Conservation (phyloP, 2,797 vertebrate species). For the Austrolebias charrua region DNA sequence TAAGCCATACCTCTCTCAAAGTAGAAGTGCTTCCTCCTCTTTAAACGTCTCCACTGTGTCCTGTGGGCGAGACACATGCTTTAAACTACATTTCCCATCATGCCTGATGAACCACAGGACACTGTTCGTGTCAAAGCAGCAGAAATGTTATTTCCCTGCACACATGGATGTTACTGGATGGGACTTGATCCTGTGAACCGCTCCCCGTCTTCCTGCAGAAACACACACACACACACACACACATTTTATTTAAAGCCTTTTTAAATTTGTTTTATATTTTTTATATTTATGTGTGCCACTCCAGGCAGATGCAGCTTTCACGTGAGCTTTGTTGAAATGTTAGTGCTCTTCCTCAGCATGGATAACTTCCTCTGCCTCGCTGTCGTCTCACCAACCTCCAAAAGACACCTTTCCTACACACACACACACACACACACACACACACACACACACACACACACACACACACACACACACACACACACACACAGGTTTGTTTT, state of each 20-base stretch:
- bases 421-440: constrained; percentile 30
- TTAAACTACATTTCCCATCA: constrained; percentile 73
- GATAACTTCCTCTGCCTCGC: constrained; percentile 77
- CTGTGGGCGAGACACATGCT: constrained; percentile 71
- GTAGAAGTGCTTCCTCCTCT: constrained; percentile 76
- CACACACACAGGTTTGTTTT: too few relatives aligned
- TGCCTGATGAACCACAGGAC: constrained; percentile 55
- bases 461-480: constrained; percentile 38
- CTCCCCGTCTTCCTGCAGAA: constrained; percentile 58
- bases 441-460: constrained; percentile 24
- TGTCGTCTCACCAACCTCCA: constrained; percentile 73
- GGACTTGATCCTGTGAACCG: constrained; percentile 51
- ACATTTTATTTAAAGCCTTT: constrained; percentile 64
- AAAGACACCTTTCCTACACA: constrained; percentile 52
- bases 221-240: constrained; percentile 34
- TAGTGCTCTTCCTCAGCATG: constrained; percentile 74
- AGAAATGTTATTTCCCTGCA: constrained; percentile 26
- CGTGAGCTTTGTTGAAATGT: constrained; percentile 56
- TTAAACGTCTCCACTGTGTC: constrained; percentile 67
- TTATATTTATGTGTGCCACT: constrained; percentile 77
- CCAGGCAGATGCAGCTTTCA: constrained; percentile 59
- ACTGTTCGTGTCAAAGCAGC: constrained; percentile 9
- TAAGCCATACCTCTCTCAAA: constrained; percentile 77
- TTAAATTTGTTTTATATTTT: constrained; percentile 73
- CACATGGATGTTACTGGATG: constrained; percentile 34